Evolutionary conservation across 2,113 vertebrate genomes (phyloP), one percentile per base, ranked within the genome.

Genomic region (Psettodes erumei): DNA sequence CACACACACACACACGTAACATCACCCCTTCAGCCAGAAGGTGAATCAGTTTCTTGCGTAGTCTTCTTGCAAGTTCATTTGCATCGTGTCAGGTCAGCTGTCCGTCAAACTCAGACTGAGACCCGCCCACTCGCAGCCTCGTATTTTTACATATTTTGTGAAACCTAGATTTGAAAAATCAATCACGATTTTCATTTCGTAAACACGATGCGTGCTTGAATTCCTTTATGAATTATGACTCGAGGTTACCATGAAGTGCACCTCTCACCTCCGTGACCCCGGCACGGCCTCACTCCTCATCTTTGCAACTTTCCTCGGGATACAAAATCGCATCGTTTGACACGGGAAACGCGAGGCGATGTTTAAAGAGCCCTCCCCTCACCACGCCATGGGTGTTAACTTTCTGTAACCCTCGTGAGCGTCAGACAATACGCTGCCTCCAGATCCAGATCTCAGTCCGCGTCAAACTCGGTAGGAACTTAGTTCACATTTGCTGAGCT

Each of bases 321-420:
- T 85, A 74, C 80, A 85, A 40, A 53, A 15, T 27, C 7, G 12
- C 42, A 12, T 67, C 45, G n/a, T 59, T 66, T 77, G 68, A 60
- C 27, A 81, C 67, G 61, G 40, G 40, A 70, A 90, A 69, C 42
- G 35, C 59, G 58, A 66, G 5, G 33, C 32, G 43, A 9, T 73
- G 75, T 72, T 66, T 23, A 76, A 79, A 75, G 74, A 71, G 6
- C 45, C 19, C 51, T 58, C 11, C 23, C 13, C n/a, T n/a, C n/a
- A n/a, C n/a, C n/a, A n/a, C 45, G 51, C 56, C 3, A 75, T 79
- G 83, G 84, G 78, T 64, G 70, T 73, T 59, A 19, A 37, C 60
- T 62, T 47, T 56, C 62, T 48, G 11, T 12, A 58, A 7, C 40
- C 56, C n/a, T 27, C 21, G n/a, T 51, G 32, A 63, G 61, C 3